A percentile compares a stretch with the other conserved stretches of the same genome.
These are phyloP conservation scores for Parnassius mnemosyne DNA, from an alignment of 2,888 invertebrate species.

Conservation along the genomic window DNA sequence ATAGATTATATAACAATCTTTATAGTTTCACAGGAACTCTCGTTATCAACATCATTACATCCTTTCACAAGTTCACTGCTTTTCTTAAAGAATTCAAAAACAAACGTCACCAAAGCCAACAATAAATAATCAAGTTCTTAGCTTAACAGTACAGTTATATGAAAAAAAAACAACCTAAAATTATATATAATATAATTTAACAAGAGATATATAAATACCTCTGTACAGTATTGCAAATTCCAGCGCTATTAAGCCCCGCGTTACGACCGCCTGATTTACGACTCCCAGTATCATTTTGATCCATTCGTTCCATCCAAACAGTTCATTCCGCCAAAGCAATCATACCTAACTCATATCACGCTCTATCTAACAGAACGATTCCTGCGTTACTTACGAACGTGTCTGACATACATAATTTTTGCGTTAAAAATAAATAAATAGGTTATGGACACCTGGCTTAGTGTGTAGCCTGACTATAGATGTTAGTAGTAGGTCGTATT, in stretches of 20 bases:
- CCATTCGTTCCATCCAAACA: slow-evolving; percentile 28
- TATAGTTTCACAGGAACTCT: too few species aligned
- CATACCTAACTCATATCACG: slow-evolving; percentile 29
- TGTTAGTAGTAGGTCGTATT: too few species aligned
- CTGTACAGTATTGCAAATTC: slow-evolving; percentile 21
- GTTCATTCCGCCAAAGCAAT: slow-evolving; percentile 28
- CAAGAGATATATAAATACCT: slow-evolving; percentile 14
- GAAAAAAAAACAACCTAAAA: slow-evolving; percentile 1
- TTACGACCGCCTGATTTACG: slow-evolving; percentile 27
- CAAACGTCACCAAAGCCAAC: too few species aligned
- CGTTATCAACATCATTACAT: background rate
- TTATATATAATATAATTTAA: slow-evolving; percentile 3
- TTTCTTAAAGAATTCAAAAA: too few species aligned
- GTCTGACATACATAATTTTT: slow-evolving; percentile 22
- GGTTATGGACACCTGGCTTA: too few species aligned
- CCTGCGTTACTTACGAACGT: slow-evolving; percentile 30
- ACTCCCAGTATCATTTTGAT: slow-evolving; percentile 26
- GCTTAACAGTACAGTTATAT: background rate
- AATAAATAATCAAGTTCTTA: too few species aligned
- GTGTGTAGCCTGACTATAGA: too few species aligned
- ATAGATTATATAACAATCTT: too few species aligned
- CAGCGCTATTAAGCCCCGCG: slow-evolving; percentile 21
- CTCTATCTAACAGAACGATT: slow-evolving; percentile 30
- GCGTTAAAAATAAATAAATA: slow-evolving; percentile 1
- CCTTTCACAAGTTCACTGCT: too few species aligned